Percentiles rank a stretch among this genome's conserved stretches.
These are phyloP conservation scores for Acanthococcus lagerstroemiae DNA, from an alignment of 2,888 invertebrate species.

Conservation along the genomic window DNA sequence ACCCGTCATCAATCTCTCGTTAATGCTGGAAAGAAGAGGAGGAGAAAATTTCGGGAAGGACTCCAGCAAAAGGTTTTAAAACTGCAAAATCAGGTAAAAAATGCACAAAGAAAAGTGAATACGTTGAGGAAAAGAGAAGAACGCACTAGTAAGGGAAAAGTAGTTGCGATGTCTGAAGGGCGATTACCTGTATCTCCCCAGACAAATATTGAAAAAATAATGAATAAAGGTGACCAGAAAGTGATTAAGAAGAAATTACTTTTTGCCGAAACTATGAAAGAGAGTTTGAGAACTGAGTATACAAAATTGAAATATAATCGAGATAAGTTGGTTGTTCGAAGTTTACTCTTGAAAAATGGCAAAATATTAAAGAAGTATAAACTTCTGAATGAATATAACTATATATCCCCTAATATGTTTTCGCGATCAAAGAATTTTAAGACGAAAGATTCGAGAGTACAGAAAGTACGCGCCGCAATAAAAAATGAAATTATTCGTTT, in stretches of 20 bases:
- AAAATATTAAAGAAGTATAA: neutral
- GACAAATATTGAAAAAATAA: neutral
- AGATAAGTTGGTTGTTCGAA: neutral
- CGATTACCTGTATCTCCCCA: too few species aligned
- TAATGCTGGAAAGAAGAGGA: too few species aligned
- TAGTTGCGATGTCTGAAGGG: too few species aligned
- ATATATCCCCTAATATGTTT: neutral
- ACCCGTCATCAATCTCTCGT: too few species aligned
- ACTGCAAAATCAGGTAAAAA: neutral
- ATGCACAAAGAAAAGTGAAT: neutral
- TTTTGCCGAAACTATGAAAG: neutral
- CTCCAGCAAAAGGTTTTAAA: too few species aligned
- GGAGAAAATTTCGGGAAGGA: too few species aligned
- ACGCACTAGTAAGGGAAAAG: neutral
- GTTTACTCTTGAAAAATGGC: neutral
- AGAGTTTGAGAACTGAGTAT: neutral
- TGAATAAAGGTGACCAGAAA: neutral
- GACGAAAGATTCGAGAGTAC: neutral
- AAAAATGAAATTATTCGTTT: neutral
- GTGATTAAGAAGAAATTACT: neutral
- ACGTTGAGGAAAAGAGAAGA: neutral
- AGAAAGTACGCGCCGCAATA: neutral
- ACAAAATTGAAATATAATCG: neutral
- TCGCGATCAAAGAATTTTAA: too few species aligned
- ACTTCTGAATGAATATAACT: neutral